Percentiles rank a stretch among this genome's conserved stretches.
Evolutionary conservation across 2,888 invertebrate genomes (phyloP).

Genomic region (Eupithecia tripunctaria): DNA sequence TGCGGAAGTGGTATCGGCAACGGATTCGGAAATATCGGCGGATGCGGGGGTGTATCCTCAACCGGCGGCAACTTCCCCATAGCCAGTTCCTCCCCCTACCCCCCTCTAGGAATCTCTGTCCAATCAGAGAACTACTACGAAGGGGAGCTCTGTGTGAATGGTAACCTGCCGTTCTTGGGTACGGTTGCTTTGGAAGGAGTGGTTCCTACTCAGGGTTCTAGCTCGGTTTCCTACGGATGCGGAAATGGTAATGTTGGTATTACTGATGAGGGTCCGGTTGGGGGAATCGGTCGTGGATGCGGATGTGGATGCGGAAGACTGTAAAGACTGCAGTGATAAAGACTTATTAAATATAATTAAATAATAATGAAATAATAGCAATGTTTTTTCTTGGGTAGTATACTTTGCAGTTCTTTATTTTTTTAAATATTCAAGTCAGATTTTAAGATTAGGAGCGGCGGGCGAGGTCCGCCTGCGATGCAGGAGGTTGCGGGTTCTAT

Average conservation of each 20-base stretch:
- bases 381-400: not conserved
- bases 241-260: slow-evolving; percentile 5
- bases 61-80: slow-evolving; percentile 48
- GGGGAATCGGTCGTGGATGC: not conserved
- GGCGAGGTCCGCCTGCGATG: no score
- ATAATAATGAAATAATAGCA: not conserved
- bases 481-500: no score
- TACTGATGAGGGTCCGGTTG: not conserved
- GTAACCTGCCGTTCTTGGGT: slow-evolving; percentile 55
- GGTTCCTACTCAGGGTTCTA: not conserved
- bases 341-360: slow-evolving; percentile 9
- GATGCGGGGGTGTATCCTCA: not conserved
- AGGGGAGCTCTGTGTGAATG: slow-evolving; percentile 50
- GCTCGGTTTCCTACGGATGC: not conserved
- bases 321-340: not conserved
- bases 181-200: slow-evolving; percentile 52
- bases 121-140: slow-evolving; percentile 55
- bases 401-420: not conserved
- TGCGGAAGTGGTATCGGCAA: slow-evolving; percentile 1
- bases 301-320: slow-evolving; percentile 3
- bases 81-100: slow-evolving; percentile 51
- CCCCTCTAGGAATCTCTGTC: slow-evolving; percentile 55
- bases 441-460: no score
- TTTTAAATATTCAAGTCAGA: no score
- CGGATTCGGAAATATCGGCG: not conserved